Evolutionary conservation across 2,888 invertebrate genomes (phyloP), one percentile per base, ranked within the genome.

Genomic region (Crematogaster levior): DNA sequence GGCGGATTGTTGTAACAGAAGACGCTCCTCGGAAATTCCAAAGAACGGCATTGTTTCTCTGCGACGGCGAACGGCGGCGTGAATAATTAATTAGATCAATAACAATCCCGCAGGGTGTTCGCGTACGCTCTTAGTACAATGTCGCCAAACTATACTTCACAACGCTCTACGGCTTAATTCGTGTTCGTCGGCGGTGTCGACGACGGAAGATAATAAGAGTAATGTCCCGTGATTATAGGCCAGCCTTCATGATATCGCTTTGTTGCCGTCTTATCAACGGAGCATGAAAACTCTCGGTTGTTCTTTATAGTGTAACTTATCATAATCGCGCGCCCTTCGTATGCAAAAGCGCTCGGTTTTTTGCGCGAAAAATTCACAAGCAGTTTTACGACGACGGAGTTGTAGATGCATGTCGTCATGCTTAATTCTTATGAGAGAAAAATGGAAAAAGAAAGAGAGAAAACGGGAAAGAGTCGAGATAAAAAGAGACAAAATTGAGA

Each of bases 221-320:
- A 92, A 92, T 91, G 90, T 84, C 81, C 77, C 83, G 83, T 91
- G 91, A 92, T 92, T 92, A 92, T 88, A 91, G 88, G 84, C 83
- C 74, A 81, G 65, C 72, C 82, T 61, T 84, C 82, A 82, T 80
- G 86, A 84, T 91, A 91, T 89, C 90, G 89, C 87, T 87, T 90
- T 86, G 86, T 90, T 90, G 84, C 86, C 85, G 86, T 82, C 86
- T 83, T 83, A 79, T 63, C 46, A 46, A 80, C 68, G 58, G 56
- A 66, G 81, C 87, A 89, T 85, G 87, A 84, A 88, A 87, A 84
- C 81, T 85, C 84, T 84, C 53, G 61, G 43, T 70, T 66, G 63
- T 74, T 61, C 72, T 66, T 86, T 75, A 74, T 74, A 79, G 81
- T 84, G 82, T 87, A 90, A 90, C 88, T 89, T 89, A 90, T 89